phyloP scores from a whole-genome alignment of 1,140 invertebrate species.

The Dreissena rostriformis region DNA sequence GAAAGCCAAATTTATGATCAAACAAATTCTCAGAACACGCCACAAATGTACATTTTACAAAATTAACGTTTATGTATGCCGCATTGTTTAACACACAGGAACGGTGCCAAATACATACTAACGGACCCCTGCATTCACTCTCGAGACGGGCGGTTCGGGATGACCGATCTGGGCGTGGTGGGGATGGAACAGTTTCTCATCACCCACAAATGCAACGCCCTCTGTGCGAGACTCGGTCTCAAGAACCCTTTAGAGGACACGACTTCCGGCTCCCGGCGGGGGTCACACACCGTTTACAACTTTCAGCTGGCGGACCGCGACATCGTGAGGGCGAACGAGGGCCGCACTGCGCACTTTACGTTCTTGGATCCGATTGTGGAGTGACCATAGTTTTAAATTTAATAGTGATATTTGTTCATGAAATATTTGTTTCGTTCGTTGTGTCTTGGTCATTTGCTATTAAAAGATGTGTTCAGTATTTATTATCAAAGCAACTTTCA shows the following conservation, averaged over 20 bases:
- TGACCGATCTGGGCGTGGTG: slow-evolving; percentile 31
- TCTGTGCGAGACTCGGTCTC: slow-evolving; percentile 18
- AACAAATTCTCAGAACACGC: too few relatives aligned
- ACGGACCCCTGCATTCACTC: slow-evolving; percentile 40
- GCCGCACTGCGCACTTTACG: not conserved
- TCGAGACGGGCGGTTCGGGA: not conserved
- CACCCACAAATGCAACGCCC: slow-evolving; percentile 23
- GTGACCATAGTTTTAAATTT: not conserved
- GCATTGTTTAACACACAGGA: not conserved
- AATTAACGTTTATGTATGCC: too few relatives aligned
- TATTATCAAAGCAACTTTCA: too few relatives aligned
- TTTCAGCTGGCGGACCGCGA: slow-evolving; percentile 25
- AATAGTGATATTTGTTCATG: too few relatives aligned
- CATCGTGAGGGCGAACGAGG: slow-evolving; percentile 1
- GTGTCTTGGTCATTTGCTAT: too few relatives aligned
- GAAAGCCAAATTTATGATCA: too few relatives aligned
- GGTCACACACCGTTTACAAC: not conserved
- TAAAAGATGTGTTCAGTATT: too few relatives aligned
- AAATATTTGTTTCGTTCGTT: too few relatives aligned
- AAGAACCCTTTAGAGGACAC: not conserved
- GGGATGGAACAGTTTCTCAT: slow-evolving; percentile 35
- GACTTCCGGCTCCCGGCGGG: not conserved
- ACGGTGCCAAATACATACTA: slow-evolving; percentile 5
- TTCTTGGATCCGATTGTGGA: not conserved
- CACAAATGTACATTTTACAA: too few relatives aligned